These are phyloP conservation scores for Drosophila trichaetosa DNA, from an alignment of 2,888 invertebrate genomes.

Conservation along the genomic window DNA sequence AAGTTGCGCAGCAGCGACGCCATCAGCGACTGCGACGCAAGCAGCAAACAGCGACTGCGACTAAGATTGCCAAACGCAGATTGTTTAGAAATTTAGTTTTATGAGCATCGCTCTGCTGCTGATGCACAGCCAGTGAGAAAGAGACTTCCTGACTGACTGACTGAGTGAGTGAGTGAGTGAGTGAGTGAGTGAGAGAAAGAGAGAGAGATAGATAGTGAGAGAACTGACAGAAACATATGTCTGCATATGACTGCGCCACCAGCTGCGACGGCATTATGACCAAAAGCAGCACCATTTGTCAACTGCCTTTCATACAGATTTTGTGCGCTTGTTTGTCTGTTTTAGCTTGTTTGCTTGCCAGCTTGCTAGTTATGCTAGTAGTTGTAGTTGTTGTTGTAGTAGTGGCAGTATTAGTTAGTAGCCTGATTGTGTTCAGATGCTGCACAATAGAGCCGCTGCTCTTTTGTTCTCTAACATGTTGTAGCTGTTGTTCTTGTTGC, in stretches of 20 bases:
- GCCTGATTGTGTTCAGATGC: constrained; percentile 4
- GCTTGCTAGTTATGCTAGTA: constrained; percentile 40
- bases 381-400: constrained; percentile 17
- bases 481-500: constrained; percentile 31
- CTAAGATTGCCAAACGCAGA: constrained; percentile 78
- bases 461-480: constrained; percentile 69
- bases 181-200: too few relatives aligned
- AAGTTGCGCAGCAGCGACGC: constrained; percentile 73
- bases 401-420: constrained; percentile 5
- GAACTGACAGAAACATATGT: constrained; percentile 61
- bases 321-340: constrained; percentile 56
- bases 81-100: constrained; percentile 79
- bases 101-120: constrained; percentile 57
- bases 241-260: constrained; percentile 51
- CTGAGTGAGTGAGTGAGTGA: neutral
- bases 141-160: neutral
- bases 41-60: constrained; percentile 8
- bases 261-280: constrained; percentile 63
- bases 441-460: constrained; percentile 39
- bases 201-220: neutral
- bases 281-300: constrained; percentile 74
- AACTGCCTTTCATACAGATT: constrained; percentile 60
- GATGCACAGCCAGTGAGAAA: constrained; percentile 29
- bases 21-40: constrained; percentile 11
- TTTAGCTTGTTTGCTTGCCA: constrained; percentile 51